Evolutionary conservation across 2,797 vertebrate species (phyloP).

Genomic region (Micropoecilia bifurca): DNA sequence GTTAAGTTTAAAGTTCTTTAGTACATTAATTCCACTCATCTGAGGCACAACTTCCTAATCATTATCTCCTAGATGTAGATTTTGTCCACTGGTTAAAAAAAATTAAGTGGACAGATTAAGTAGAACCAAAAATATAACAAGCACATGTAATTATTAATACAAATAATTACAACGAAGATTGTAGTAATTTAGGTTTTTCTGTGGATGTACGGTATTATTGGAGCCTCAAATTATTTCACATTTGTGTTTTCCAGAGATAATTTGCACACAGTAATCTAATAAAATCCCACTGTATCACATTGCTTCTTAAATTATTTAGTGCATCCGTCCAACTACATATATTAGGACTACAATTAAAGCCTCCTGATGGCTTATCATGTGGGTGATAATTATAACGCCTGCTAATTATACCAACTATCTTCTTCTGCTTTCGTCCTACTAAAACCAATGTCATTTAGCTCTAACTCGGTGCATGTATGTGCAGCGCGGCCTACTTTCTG

Average conservation of each 20-base stretch:
- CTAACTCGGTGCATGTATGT: slow-evolving; percentile 55
- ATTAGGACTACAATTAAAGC: slow-evolving; percentile 63
- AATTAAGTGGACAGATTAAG: neutral
- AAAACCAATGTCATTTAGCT: slow-evolving; percentile 80
- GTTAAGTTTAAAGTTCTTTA: neutral
- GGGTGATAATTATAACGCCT: slow-evolving; percentile 75
- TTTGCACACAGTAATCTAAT: slow-evolving; percentile 10
- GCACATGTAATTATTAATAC: neutral
- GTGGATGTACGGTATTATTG: neutral
- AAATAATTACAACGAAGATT: neutral
- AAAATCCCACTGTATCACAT: slow-evolving; percentile 26
- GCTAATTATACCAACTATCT: slow-evolving; percentile 79
- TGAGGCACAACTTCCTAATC: neutral
- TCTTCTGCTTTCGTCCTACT: slow-evolving; percentile 73
- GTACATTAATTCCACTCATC: neutral
- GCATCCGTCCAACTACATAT: slow-evolving; percentile 42
- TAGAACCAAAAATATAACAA: neutral
- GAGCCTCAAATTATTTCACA: neutral
- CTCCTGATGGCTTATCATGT: slow-evolving; percentile 65
- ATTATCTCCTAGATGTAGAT: neutral
- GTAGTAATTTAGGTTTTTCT: no score
- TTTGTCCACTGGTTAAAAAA: neutral
- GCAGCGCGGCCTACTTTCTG: slow-evolving; percentile 67
- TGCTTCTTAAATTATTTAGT: slow-evolving; percentile 24
- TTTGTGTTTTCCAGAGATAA: neutral